Evolutionary conservation across 2,888 invertebrate species (phyloP), one percentile per base, ranked within the genome.

Genomic region (Eumacrocentrus americanus): DNA sequence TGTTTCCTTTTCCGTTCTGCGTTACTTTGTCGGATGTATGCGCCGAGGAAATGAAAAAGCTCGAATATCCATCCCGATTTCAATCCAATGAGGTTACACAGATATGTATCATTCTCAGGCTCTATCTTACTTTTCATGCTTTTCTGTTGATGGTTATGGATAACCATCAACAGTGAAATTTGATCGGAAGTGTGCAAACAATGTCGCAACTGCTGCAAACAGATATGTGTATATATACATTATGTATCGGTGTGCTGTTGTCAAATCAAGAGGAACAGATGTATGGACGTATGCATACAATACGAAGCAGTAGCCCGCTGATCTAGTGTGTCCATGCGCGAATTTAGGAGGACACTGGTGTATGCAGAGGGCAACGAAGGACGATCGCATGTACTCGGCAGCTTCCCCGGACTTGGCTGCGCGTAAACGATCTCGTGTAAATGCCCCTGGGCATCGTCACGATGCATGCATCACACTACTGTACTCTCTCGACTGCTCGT

Each of bases 401-500:
- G n/a, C n/a, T n/a, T n/a, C 29, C 25, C 42, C 53, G 51, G 20
- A 58, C 58, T 55, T 44, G 44, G 55, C 23, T 50, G 60, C 56
- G 50, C 63, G 42, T 54, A 61, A 63, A 46, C 57, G 57, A 63
- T 53, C 60, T 50, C 63, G 66, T 16, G 44, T 44, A 44, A 44
- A 44, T 44, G 44, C 44, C 44, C 44, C 18, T 44, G 18, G 20
- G 44, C 18, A 44, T 63, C 55, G 38, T 35, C 52, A 34, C 37
- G 64, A 40, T 52, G 52, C 58, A 48, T 29, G 29, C 29, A 29
- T 29, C 29, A 29, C 29, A 48, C 58, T 42, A 38, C n/a, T 55
- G 55, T 50, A 38, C 47, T 23, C 52, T 48, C 34, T 34, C 55
- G 42, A 35, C 22, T 48, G 42, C 16, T 29, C 52, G 16, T 50